Percentiles rank a stretch among this genome's conserved stretches.
Evolutionary conservation across 2,888 invertebrate species (phyloP).

Genomic region (Hermaeophaga mercurialis): DNA sequence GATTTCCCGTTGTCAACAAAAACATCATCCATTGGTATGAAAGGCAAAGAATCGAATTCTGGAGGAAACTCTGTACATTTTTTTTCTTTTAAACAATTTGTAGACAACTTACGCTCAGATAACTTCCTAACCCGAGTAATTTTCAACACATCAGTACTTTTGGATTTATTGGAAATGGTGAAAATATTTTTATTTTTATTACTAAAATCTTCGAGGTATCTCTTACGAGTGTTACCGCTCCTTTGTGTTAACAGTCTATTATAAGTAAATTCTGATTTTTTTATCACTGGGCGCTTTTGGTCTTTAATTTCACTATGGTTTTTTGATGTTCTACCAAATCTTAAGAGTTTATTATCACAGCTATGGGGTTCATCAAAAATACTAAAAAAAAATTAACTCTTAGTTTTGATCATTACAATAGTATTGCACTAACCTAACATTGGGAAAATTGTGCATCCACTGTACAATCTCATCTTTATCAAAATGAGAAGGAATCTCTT

Average conservation of each 20-base stretch:
- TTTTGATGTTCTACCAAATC: background rate
- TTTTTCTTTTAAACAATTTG: slow-evolving; percentile 28
- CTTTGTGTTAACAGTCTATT: slow-evolving; percentile 33
- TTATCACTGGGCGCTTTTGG: slow-evolving; percentile 41
- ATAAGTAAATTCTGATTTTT: slow-evolving; percentile 39
- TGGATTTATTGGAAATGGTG: slow-evolving; percentile 31
- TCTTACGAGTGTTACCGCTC: slow-evolving; percentile 15
- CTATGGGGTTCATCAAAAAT: slow-evolving; percentile 19
- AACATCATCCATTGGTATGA: slow-evolving; percentile 36
- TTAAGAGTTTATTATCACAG: background rate
- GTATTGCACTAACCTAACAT: slow-evolving; percentile 62
- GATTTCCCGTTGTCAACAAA: background rate
- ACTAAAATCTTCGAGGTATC: slow-evolving; percentile 11
- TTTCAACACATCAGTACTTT: slow-evolving; percentile 38
- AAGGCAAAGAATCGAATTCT: slow-evolving; percentile 49
- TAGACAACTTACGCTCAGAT: slow-evolving; percentile 29
- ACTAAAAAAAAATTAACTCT: slow-evolving; percentile 26
- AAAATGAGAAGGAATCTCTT: slow-evolving; percentile 59
- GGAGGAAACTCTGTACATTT: slow-evolving; percentile 32
- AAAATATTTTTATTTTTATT: slow-evolving; percentile 27
- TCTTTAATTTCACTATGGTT: slow-evolving; percentile 20
- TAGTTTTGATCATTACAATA: no score
- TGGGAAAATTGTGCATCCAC: slow-evolving; percentile 65
- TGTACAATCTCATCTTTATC: slow-evolving; percentile 65
- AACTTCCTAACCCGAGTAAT: slow-evolving; percentile 37